phyloP scores from a whole-genome alignment of 2,888 invertebrate species.

The Eumerus sabulonum region DNA sequence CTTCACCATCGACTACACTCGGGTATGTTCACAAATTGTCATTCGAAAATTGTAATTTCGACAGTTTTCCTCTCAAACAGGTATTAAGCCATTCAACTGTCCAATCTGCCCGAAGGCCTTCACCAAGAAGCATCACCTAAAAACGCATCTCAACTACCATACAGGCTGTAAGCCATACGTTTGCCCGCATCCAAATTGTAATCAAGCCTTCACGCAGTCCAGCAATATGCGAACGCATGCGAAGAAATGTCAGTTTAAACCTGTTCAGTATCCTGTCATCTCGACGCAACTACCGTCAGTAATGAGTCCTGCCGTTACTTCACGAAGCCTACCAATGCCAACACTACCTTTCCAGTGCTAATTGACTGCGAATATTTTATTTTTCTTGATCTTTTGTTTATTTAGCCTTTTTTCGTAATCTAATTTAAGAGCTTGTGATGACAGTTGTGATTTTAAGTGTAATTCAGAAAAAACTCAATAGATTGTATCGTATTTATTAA shows the following conservation, averaged over 20 bases:
- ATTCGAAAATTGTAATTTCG: too few species aligned
- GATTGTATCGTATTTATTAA: conserved; percentile 49
- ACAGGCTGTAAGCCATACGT: conserved; percentile 90
- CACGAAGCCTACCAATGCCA: conserved; percentile 32
- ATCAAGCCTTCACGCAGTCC: conserved; percentile 89
- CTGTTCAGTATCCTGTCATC: conserved; percentile 71
- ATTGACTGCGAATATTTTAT: not conserved
- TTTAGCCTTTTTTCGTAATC: too few species aligned
- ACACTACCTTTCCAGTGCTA: conserved; percentile 53
- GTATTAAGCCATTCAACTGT: conserved; percentile 87
- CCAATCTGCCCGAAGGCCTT: conserved; percentile 85
- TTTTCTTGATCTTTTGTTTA: not conserved
- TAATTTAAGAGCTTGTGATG: conserved; percentile 39
- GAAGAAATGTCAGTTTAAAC: conserved; percentile 84
- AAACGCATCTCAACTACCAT: conserved; percentile 91
- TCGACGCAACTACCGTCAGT: conserved; percentile 28
- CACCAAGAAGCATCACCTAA: conserved; percentile 91
- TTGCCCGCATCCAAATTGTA: conserved; percentile 84
- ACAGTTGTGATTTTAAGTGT: conserved; percentile 62
- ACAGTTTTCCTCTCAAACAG: conserved; percentile 75
- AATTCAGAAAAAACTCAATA: conserved; percentile 56
- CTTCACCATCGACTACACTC: conserved; percentile 89
- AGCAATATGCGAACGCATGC: conserved; percentile 93
- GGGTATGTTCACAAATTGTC: conserved; percentile 77
- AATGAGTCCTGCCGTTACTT: conserved; percentile 14